Base-by-base conservation (phyloP, 2,888 invertebrate species). In the Ormyrus labotus region DNA sequence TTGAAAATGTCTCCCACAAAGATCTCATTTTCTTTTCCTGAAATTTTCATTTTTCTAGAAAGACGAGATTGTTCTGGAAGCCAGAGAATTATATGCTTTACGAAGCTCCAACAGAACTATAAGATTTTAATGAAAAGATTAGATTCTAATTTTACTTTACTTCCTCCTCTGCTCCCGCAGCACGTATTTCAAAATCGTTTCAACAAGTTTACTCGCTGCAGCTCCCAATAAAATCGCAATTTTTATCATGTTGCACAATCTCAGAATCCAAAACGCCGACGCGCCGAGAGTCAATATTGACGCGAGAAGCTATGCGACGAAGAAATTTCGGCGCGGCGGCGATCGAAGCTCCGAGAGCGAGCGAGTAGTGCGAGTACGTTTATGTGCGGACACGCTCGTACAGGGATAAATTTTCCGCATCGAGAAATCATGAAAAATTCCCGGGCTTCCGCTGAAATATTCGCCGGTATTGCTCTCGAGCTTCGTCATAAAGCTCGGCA, bases 401-500 rank as follows among this genome's bases (percentile, higher is more conserved):
- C 61, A 19, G 19, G 19, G 19, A 19, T 19, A 19, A 19, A 19
- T 19, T 19, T 19, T 19, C 19, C 19, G 19, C 19, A 19, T 19
- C 19, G 19, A 19, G 0, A 19, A 19, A 19, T 19, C 19, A 19
- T 19, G 19, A 19, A 19, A 19, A 19, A 19, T 19, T 19, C 19
- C 19, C 19, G 19, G 19, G 19, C 19, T 19, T 19, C 19, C 19
- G 19, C 19, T 19, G 19, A 19, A 19, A 19, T 19, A 19, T 19
- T 19, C 19, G 19, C 19, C 19, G 19, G 1, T 1, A 19, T 19
- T 19, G 19, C 19, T 19, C 19, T 45, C 34, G 8, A 71, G 34
- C 34, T 73, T 45, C 73, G 13, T 55, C 64, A 64, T 55, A 63
- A 19, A 73, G 47, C 34, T 5, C 73, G 8, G 53, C 72, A 19